Base-by-base conservation (phyloP, 2,888 invertebrate species). In the Apantesis nais region DNA sequence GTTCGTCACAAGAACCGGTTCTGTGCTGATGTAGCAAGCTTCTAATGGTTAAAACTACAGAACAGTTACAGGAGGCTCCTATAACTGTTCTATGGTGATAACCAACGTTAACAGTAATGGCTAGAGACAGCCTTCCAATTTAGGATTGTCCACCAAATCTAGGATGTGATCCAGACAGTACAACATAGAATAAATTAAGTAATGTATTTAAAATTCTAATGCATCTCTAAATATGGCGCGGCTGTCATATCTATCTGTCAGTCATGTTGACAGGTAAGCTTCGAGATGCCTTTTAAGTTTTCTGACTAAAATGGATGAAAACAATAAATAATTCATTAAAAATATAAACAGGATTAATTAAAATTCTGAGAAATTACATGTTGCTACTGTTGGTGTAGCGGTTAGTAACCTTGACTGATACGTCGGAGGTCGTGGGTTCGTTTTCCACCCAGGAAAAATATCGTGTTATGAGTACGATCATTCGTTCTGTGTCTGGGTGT, bases 241-340 rank as follows among this genome's bases (percentile, higher is more conserved):
- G n/a, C 9, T 48, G 48, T 34, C 34, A 65, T 52, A 37, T 52
- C 52, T 65, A 9, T 65, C 48, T 37, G 14, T 65, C 34, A 65
- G 37, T 37, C 14, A 65, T 52, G 9, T 34, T 37, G 34, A 37
- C 25, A 65, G 52, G 37, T 52, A 52, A 7, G 34, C 52, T 25
- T 52, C 19, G 22, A n/a, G 58, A 58, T 58, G 29, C 58, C 58
- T 58, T 58, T 29, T 58, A 48, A 65, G 48, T 34, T n/a, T 34
- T 16, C 9, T 22, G 22, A 31, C n/a, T n/a, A 31, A 48, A 48
- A 48, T 12, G 5, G n/a, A 14, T 12, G 14, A 5, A 5, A 55
- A 55, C 25, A 12, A 25, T 55, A 12, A 55, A 55, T 14, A 55
- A 14, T 55, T 55, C 14, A 55, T 55, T n/a, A 25, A 25, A 12